A percentile compares a stretch with the other conserved stretches of the same genome.
Conservation (phyloP, 2,113 vertebrate species). For the Pampusana beccarii region DNA sequence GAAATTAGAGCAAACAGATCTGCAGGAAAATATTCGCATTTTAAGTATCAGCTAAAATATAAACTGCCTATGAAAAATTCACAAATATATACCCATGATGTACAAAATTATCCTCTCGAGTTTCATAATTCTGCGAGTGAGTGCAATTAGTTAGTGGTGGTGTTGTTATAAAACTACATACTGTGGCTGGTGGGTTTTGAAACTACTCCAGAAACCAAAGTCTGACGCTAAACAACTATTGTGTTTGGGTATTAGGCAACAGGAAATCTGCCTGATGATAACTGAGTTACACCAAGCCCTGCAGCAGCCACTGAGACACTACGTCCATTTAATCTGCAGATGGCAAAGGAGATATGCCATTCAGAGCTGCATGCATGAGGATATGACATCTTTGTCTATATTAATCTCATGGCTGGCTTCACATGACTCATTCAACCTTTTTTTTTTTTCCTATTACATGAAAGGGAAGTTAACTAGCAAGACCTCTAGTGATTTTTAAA, state of each 20-base stretch:
- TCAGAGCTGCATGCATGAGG: slow-evolving; percentile 67
- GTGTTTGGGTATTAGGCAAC: slow-evolving; percentile 67
- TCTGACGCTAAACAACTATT: slow-evolving; percentile 50
- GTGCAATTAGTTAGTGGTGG: slow-evolving; percentile 41
- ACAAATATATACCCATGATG: slow-evolving; percentile 18
- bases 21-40: slow-evolving; percentile 41
- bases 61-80: slow-evolving; percentile 49
- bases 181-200: slow-evolving; percentile 47
- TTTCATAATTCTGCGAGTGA: slow-evolving; percentile 18
- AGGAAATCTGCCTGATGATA: slow-evolving; percentile 72
- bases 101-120: slow-evolving; percentile 15
- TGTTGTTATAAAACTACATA: slow-evolving; percentile 22
- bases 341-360: slow-evolving; percentile 70
- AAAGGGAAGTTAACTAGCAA: slow-evolving; percentile 63
- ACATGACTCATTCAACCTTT: slow-evolving; percentile 74
- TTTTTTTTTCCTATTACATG: slow-evolving; percentile 49
- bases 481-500: slow-evolving; percentile 57
- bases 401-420: slow-evolving; percentile 73
- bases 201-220: slow-evolving; percentile 47
- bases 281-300: slow-evolving; percentile 52
- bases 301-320: slow-evolving; percentile 64
- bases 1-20: slow-evolving; percentile 35
- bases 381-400: slow-evolving; percentile 75
- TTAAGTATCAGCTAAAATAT: slow-evolving; percentile 41
- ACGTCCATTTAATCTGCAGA: slow-evolving; percentile 73